A percentile compares a stretch with the other conserved stretches of the same genome.
Evolutionary conservation across 2,113 vertebrate species (phyloP).

Genomic region (Muntiacus muntjak): DNA sequence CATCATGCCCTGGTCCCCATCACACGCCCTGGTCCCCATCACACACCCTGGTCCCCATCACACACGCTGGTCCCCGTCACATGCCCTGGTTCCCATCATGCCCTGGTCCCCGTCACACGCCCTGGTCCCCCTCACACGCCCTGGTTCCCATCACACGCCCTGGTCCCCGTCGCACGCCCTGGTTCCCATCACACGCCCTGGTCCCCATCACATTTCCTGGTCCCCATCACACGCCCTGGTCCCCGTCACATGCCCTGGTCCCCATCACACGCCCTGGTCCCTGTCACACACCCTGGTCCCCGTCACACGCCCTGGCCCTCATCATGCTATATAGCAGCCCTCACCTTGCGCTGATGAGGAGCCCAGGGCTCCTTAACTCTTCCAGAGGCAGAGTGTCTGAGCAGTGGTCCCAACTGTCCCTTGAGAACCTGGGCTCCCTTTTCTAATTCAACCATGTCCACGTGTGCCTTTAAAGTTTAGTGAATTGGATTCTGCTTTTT

Average conservation of each 20-base stretch:
- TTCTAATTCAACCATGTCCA: not conserved
- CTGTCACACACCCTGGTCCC: accelerated
- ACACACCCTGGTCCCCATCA: not conserved
- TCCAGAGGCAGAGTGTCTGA: not conserved
- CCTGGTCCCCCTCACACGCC: accelerated
- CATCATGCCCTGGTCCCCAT: not conserved
- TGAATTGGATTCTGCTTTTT: not conserved
- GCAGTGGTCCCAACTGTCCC: not conserved
- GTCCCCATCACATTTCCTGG: not conserved
- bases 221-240: not conserved
- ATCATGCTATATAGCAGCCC: accelerated
- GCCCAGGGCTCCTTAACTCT: not conserved
- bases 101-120: no score
- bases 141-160: accelerated
- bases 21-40: not conserved
- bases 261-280: not conserved
- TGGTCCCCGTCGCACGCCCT: no score
- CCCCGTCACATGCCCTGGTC: accelerated
- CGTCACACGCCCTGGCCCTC: not conserved
- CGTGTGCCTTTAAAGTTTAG: not conserved
- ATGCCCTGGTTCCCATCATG: accelerated
- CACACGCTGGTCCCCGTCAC: accelerated
- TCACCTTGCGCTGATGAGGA: not conserved
- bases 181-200: accelerated
- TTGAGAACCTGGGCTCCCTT: not conserved